These are phyloP conservation scores for Acrobeloides nanus DNA, from an alignment of 2,888 invertebrate genomes.

Conservation along the genomic window DNA sequence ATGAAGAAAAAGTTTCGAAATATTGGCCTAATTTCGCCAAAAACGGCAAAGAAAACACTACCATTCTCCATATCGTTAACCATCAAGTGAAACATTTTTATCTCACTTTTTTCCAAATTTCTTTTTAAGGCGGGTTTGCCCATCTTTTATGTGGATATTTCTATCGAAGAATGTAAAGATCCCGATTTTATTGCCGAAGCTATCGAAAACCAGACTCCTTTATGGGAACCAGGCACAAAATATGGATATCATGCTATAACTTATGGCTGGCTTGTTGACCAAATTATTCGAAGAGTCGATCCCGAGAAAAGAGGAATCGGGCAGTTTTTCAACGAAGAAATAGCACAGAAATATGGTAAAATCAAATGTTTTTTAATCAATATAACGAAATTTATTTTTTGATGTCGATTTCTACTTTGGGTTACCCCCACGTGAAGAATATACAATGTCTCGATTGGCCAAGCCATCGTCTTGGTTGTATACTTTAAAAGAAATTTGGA, in stretches of 20 bases:
- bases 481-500: conserved; percentile 40
- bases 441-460: conserved; percentile 49
- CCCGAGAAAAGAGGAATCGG: conserved; percentile 53
- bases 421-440: conserved; percentile 41
- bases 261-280: conserved; percentile 56
- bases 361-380: too few species aligned
- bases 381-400: too few species aligned
- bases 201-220: conserved; percentile 50
- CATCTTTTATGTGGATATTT: conserved; percentile 49
- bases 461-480: conserved; percentile 35
- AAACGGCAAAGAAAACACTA: conserved; percentile 56
- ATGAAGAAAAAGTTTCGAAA: conserved; percentile 52
- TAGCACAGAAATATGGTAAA: conserved; percentile 42
- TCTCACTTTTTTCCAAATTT: too few species aligned
- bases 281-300: conserved; percentile 54
- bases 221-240: conserved; percentile 41
- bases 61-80: conserved; percentile 51
- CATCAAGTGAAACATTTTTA: too few species aligned
- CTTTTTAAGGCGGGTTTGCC: conserved; percentile 54
- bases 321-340: conserved; percentile 54
- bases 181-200: conserved; percentile 50
- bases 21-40: conserved; percentile 58
- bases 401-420: conserved; percentile 54
- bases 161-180: conserved; percentile 46
- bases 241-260: conserved; percentile 57